Conservation (phyloP, 2,113 vertebrate species). For the Hiodon alosoides region DNA sequence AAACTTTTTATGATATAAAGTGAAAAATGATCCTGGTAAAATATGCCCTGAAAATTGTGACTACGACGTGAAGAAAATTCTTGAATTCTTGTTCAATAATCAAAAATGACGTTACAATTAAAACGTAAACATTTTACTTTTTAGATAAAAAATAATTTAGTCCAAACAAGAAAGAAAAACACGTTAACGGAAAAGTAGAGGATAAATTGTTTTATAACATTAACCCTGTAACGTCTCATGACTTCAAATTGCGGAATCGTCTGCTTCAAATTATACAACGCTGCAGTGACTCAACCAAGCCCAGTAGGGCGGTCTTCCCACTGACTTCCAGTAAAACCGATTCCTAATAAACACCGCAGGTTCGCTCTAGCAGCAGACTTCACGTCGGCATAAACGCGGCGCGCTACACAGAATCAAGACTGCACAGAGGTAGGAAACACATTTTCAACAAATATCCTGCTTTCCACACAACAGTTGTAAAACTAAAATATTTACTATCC, state of each 20-base stretch:
- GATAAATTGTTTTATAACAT: background rate
- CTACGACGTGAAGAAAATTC: too few relatives aligned
- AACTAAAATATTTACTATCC: background rate
- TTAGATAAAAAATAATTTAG: too few relatives aligned
- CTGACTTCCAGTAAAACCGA: background rate
- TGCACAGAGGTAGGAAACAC: background rate
- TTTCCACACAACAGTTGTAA: background rate
- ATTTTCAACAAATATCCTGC: background rate
- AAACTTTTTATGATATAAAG: too few relatives aligned
- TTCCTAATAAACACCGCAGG: background rate
- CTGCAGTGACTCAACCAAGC: slow-evolving; percentile 9
- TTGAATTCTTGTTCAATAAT: too few relatives aligned
- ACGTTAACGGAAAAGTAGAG: too few relatives aligned
- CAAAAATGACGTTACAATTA: too few relatives aligned
- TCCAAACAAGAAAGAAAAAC: too few relatives aligned
- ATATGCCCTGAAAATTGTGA: too few relatives aligned
- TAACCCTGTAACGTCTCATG: slow-evolving; percentile 21
- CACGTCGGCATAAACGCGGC: too few relatives aligned
- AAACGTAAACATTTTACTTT: too few relatives aligned
- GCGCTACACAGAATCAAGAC: background rate
- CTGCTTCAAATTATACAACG: slow-evolving; percentile 22
- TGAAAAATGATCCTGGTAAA: too few relatives aligned
- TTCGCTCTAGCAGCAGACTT: background rate
- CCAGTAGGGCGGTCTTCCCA: background rate
- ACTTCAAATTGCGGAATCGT: slow-evolving; percentile 24